A percentile compares a stretch with the other conserved stretches of the same genome.
phyloP scores from a whole-genome alignment of 1,140 invertebrate genomes.

The Papilio polytes region DNA sequence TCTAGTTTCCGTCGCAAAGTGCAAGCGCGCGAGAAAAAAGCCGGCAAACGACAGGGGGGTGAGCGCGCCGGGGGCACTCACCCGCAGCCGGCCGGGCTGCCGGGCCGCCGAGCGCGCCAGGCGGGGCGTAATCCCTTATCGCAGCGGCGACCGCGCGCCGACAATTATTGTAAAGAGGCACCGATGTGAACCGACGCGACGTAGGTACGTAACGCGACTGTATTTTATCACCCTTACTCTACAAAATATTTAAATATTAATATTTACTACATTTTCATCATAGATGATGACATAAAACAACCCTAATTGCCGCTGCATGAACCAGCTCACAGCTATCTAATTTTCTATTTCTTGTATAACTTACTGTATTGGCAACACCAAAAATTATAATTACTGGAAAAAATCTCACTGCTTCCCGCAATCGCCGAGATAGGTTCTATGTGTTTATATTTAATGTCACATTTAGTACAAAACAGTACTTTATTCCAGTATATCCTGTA shows the following conservation, averaged over 20 bases:
- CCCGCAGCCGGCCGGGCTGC: constrained; percentile 16
- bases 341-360: too few relatives aligned
- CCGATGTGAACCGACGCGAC: constrained; percentile 60
- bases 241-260: not conserved
- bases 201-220: constrained; percentile 48
- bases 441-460: too few relatives aligned
- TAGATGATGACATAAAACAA: not conserved
- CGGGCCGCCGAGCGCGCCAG: constrained; percentile 23
- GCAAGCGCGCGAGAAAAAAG: constrained; percentile 75
- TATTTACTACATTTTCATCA: not conserved
- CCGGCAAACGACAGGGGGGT: constrained; percentile 50
- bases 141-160: constrained; percentile 66
- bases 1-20: constrained; percentile 60
- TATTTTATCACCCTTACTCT: constrained; percentile 27
- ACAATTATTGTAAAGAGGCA: constrained; percentile 73
- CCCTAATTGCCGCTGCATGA: not conserved
- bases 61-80: constrained; percentile 38
- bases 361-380: too few relatives aligned
- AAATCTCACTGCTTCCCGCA: too few relatives aligned
- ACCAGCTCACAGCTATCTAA: not conserved
- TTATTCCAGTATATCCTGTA: too few relatives aligned
- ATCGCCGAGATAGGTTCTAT: too few relatives aligned
- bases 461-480: too few relatives aligned
- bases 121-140: constrained; percentile 72
- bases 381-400: too few relatives aligned